These are phyloP conservation scores for Eciton burchellii DNA, from an alignment of 1,140 invertebrate species.

Conservation along the genomic window DNA sequence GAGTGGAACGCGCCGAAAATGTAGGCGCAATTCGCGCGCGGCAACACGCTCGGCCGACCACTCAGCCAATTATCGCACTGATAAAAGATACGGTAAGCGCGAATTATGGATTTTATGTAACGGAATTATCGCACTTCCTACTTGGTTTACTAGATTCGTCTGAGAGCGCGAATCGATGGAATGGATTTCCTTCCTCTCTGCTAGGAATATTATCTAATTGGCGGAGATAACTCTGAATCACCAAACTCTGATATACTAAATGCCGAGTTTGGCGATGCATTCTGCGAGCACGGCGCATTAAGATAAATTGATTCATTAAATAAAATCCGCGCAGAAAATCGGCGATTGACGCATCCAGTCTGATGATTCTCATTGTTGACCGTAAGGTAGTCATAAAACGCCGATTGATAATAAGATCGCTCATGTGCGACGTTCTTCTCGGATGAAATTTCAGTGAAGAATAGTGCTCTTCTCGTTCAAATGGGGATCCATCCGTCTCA, in stretches of 20 bases:
- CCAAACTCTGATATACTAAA: background rate
- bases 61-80: background rate
- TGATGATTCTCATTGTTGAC: background rate
- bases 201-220: constrained; percentile 15
- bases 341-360: background rate
- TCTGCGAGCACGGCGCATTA: background rate
- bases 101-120: constrained; percentile 7
- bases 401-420: background rate
- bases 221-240: constrained; percentile 21
- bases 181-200: background rate
- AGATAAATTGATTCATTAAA: constrained; percentile 15
- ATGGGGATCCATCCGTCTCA: constrained; percentile 2
- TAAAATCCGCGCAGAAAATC: constrained; percentile 16
- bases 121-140: constrained; percentile 2
- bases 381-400: constrained; percentile 30
- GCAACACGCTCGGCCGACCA: background rate
- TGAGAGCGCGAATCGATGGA: background rate
- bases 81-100: constrained; percentile 2
- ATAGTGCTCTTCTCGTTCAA: background rate
- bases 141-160: too few relatives aligned
- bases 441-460: background rate
- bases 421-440: constrained; percentile 12
- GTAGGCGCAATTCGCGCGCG: constrained; percentile 30
- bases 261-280: background rate
- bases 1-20: constrained; percentile 38